phyloP scores from a whole-genome alignment of 2,797 vertebrate genomes.

The Steatocranus sp. region DNA sequence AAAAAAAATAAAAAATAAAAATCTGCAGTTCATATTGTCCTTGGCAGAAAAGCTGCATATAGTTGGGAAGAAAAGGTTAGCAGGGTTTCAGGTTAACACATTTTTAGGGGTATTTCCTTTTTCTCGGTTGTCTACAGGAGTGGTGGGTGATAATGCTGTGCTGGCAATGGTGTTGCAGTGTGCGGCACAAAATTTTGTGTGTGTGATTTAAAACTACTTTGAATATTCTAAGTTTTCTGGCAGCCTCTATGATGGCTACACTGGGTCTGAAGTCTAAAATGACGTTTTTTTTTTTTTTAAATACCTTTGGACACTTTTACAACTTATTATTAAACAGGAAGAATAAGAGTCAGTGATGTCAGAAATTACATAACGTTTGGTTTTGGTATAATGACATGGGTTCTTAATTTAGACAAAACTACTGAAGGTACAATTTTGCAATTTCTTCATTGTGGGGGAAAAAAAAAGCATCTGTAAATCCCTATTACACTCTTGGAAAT shows the following conservation, averaged over 20 bases:
- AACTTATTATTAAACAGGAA: background rate
- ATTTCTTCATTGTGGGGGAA: background rate
- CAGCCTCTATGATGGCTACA: background rate
- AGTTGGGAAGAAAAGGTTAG: constrained; percentile 13
- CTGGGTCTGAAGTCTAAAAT: background rate
- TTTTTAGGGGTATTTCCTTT: constrained; percentile 24
- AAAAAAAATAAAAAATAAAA: background rate
- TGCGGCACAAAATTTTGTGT: rapidly evolving
- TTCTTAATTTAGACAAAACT: background rate
- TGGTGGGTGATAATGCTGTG: background rate
- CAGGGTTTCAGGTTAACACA: background rate
- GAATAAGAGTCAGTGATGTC: background rate
- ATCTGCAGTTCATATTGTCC: constrained; percentile 58
- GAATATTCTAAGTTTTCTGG: background rate
- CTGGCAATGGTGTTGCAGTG: background rate
- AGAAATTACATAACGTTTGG: background rate
- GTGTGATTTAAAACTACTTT: background rate
- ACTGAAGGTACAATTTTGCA: background rate
- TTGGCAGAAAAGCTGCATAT: constrained; percentile 46
- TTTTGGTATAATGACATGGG: background rate
- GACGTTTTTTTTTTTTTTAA: background rate
- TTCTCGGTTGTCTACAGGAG: background rate
- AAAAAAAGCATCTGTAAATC: background rate
- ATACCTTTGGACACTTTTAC: background rate
- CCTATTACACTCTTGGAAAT: background rate